Conservation (phyloP, 2,797 vertebrate species). For the Scolopax bukidnonensis region DNA sequence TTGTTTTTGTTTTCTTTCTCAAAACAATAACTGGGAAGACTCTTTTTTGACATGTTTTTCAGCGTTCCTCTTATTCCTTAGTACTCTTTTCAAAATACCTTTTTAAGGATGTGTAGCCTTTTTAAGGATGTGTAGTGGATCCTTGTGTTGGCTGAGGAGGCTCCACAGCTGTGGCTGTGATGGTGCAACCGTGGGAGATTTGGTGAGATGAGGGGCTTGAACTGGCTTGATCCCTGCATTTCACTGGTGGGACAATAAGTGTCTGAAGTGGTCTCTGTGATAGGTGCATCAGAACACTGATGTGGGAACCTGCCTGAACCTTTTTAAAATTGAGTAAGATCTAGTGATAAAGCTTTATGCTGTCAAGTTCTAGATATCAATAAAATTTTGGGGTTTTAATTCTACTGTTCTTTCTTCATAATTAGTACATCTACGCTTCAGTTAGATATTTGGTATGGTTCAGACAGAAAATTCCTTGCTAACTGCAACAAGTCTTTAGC, state of each 20-base stretch:
- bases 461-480: not conserved
- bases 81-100: not conserved
- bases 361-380: not conserved
- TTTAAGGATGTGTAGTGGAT: not conserved
- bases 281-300: not conserved
- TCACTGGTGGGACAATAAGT: not conserved
- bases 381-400: not conserved
- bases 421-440: not conserved
- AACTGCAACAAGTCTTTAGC: not conserved
- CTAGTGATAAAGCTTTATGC: not conserved
- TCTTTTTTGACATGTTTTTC: not conserved
- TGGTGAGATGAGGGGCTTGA: not conserved
- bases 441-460: not conserved
- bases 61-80: not conserved
- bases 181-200: not conserved
- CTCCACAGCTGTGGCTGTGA: not conserved
- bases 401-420: not conserved
- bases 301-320: not conserved
- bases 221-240: not conserved
- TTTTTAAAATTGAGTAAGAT: not conserved
- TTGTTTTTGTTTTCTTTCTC: not conserved
- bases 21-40: not conserved
- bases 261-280: not conserved
- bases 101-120: not conserved
- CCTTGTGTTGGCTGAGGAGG: not conserved